Evolutionary conservation across 2,797 vertebrate genomes (phyloP), one percentile per base, ranked within the genome.

Genomic region (Prunella strophiata): DNA sequence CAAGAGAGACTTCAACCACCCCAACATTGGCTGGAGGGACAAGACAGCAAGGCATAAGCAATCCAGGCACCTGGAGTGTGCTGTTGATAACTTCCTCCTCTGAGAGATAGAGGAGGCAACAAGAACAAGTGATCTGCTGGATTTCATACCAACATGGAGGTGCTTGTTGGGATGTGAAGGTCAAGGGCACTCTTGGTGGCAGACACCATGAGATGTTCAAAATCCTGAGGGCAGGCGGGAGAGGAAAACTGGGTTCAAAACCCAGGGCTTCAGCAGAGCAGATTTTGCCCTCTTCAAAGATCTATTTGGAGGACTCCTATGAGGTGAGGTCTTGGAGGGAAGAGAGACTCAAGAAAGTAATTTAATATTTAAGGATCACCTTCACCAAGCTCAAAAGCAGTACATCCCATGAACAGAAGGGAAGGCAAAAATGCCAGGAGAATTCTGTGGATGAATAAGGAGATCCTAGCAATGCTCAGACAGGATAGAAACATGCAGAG

Each of bases 81-180:
- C 13, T 66, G 22, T 9, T 80, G 42, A 6, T 74, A 62, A 12
- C 9, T 81, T 70, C 25, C 3, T 77, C 15, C n/a, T 89, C 61
- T 59, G 32, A 43, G 43, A 59, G 16, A 38, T 0, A 57, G 59
- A 80, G 42, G 13, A 86, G 9, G 27, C 18, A 62, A 25, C 12
- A 83, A 51, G n/a, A 43, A 55, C 18, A 34, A 36, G 16, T 42
- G 25, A 32, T 38, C 26, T 78, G 7, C 38, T 58, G 18, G 32
- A 57, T 21, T 70, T 78, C 32, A 34, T 67, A 22, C 14, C 36
- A 51, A 7, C 6, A 18, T 0, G 2, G 11, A 42, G 4, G 10
- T 7, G 4, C 36, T 71, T 0, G 0, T 10, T 45, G 45, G n/a
- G 10, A 12, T 78, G 40, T 43, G 23, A 62, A 81, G 9, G 10